Base-by-base conservation (phyloP, 1,140 invertebrate species). In the Penaeus chinensis region DNA sequence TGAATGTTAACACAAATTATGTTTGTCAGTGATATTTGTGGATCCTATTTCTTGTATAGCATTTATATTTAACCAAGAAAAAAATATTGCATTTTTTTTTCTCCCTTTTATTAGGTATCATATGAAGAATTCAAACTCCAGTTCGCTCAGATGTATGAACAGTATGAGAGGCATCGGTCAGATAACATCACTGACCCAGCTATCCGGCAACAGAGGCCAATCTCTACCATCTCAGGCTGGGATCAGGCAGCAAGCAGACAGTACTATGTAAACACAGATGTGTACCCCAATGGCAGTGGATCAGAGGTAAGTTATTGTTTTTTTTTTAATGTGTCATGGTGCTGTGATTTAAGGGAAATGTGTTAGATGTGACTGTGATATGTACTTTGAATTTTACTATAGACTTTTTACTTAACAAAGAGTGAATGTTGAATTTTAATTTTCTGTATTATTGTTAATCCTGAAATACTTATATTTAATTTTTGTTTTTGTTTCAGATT, bases 111-210 rank as follows among this genome's bases (percentile, higher is more conserved):
- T 54, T 89, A 96, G 96, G 96, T 97, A 10, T 98, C 98, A 0
- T 99, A 98, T 92, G 98, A 99, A 94, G 98, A 99, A 93, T 99
- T 99, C 92, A 97, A 98, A 92, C 94, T 98, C 24, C 97, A 98
- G 91, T 98, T 98, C 92, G 96, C 97, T 84, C 96, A 98, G 93
- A 98, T 99, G 96, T 99, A 99, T 92, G 97, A 98, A 91, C 97
- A 98, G 91, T 99, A 99, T 92, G 98, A 99, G 91, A 94, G 97
- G 85, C 96, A 98, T 89, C 94, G 97, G 66, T 96, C 97, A 4
- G 97, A 99, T 91, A 97, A 99, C 91, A 97, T 99, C 82, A 97
- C 97, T 0, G 98, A 99, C 93, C 97, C 97, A 0, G 95, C 96
- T n/a, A 93, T 98, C 82, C 93, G 97, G 65, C 96, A 97, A 91